These are phyloP conservation scores for Parazoanthus atlanticus DNA, from an alignment of 92 coral and sea anemone species.

Conservation along the genomic window DNA sequence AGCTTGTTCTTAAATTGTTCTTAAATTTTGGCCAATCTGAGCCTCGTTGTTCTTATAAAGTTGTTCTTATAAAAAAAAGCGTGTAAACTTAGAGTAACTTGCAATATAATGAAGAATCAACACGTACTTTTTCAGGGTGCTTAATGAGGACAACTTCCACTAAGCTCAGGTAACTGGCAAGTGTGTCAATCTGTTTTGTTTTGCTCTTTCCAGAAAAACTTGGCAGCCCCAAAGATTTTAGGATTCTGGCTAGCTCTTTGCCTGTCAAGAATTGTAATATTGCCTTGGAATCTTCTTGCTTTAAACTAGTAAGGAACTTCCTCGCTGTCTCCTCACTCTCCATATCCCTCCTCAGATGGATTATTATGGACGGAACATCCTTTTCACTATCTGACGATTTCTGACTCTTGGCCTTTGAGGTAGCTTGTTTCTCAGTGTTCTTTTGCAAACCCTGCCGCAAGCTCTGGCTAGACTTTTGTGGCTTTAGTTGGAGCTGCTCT, in stretches of 20 bases:
- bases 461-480: slow-evolving; percentile 32
- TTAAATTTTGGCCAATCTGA: no score
- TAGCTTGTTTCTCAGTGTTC: not conserved
- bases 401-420: not conserved
- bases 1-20: no score
- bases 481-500: slow-evolving; percentile 49
- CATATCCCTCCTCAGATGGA: not conserved
- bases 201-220: slow-evolving; percentile 37
- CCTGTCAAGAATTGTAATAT: slow-evolving; percentile 13
- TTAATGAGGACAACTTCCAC: slow-evolving; percentile 27
- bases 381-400: not conserved
- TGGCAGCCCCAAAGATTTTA: slow-evolving; percentile 28
- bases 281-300: not conserved
- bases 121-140: slow-evolving; percentile 35
- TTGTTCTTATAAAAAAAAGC: no score
- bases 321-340: not conserved
- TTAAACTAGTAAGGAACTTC: not conserved
- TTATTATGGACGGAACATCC: not conserved
- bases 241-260: slow-evolving; percentile 36
- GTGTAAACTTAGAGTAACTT: no score
- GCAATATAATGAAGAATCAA: no score
- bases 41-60: no score
- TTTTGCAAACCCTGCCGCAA: slow-evolving; percentile 9
- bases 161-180: not conserved
- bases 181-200: slow-evolving; percentile 22